Percentiles rank a stretch among this genome's conserved stretches.
These are phyloP conservation scores for Characodon lateralis DNA, from an alignment of 2,797 vertebrate species.

Conservation along the genomic window DNA sequence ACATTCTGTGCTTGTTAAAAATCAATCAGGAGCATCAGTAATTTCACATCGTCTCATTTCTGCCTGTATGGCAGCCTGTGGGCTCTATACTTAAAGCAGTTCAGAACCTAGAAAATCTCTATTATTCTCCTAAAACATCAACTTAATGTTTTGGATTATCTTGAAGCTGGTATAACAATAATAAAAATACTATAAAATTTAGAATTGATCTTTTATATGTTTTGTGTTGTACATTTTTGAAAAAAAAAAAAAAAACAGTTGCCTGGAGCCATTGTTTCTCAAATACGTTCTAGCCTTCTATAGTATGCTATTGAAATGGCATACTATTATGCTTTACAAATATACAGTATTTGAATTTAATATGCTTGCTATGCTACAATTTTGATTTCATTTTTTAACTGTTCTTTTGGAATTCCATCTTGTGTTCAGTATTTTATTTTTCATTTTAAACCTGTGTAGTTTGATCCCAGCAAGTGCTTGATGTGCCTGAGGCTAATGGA, in stretches of 20 bases:
- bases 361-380: not conserved
- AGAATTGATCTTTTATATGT: not conserved
- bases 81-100: constrained; percentile 77
- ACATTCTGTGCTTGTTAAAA: constrained; percentile 69
- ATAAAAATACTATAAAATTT: not conserved
- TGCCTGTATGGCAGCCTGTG: constrained; percentile 58
- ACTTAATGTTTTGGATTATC: not conserved
- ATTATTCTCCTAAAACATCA: constrained; percentile 13
- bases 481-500: constrained; percentile 34
- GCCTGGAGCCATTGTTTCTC: too few species aligned
- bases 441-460: constrained; percentile 19
- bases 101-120: constrained; percentile 38
- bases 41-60: constrained; percentile 72
- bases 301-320: not conserved
- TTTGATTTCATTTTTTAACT: not conserved
- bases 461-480: constrained; percentile 15
- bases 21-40: constrained; percentile 76
- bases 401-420: not conserved
- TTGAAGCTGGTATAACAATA: not conserved
- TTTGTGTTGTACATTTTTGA: not conserved
- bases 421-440: constrained; percentile 6
- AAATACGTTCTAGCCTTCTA: not conserved
- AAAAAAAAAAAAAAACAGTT: too few species aligned
- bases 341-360: not conserved
- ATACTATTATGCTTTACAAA: not conserved